These are phyloP conservation scores for Malurus cyaneus DNA, from an alignment of 2,113 vertebrate genomes.

Conservation along the genomic window DNA sequence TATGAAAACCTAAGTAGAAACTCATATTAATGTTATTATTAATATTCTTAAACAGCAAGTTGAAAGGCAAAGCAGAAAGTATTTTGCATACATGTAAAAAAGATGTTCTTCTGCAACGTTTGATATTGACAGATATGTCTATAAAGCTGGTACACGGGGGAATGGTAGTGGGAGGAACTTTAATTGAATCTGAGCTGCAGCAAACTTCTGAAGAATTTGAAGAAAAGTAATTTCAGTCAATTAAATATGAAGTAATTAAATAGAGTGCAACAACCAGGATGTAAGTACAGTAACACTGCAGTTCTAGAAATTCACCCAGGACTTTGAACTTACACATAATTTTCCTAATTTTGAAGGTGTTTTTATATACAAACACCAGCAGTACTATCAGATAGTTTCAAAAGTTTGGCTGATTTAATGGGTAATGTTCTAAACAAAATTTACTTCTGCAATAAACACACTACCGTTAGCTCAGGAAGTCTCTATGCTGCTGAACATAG, in stretches of 20 bases:
- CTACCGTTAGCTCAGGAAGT: not conserved
- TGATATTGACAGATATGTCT: slow-evolving; percentile 21
- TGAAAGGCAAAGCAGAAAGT: slow-evolving; percentile 27
- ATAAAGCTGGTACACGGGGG: not conserved
- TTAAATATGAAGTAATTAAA: not conserved
- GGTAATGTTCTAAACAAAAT: fast-evolving
- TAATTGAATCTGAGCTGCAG: not conserved
- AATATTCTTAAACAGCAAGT: not conserved
- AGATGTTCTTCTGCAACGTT: slow-evolving; percentile 1
- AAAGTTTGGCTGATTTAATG: not conserved
- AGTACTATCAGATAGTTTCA: not conserved
- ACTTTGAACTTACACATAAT: not conserved
- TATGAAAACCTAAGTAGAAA: slow-evolving; percentile 17
- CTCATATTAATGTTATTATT: not conserved
- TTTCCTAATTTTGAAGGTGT: not conserved
- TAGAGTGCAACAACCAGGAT: not conserved
- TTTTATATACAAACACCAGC: fast-evolving
- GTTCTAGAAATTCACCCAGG: not conserved
- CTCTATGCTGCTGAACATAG: not conserved
- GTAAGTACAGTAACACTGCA: fast-evolving
- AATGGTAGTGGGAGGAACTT: not conserved
- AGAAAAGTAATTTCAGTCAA: not conserved
- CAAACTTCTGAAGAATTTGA: slow-evolving; percentile 7
- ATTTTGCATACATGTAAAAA: slow-evolving; percentile 16
- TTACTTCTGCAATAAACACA: not conserved